phyloP scores from a whole-genome alignment of 2,113 vertebrate genomes.

The Gallinago paraguaiae region DNA sequence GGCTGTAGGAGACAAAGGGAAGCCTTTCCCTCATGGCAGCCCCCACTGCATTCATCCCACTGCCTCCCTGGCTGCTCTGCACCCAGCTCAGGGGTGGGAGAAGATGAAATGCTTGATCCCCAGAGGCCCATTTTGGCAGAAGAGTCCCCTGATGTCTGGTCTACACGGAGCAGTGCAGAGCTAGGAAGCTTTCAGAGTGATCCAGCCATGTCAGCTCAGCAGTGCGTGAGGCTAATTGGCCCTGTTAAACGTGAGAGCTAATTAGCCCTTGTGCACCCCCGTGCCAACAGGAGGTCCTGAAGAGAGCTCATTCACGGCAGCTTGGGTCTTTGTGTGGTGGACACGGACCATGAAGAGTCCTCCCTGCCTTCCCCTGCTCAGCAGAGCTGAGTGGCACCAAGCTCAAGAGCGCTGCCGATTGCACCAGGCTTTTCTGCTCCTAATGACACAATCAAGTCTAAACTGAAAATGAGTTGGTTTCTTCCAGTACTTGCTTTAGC shows the following conservation, averaged over 20 bases:
- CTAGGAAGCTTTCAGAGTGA: not conserved
- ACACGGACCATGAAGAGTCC: not conserved
- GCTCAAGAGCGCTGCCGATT: not conserved
- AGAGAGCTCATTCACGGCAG: not conserved
- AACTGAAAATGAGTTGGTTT: not conserved
- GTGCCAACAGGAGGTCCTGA: not conserved
- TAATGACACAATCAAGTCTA: not conserved
- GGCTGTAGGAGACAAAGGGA: not conserved
- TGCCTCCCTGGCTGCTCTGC: not conserved
- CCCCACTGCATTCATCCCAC: not conserved
- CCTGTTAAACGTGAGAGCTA: not conserved
- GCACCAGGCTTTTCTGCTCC: not conserved
- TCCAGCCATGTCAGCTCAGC: not conserved
- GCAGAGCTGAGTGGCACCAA: not conserved
- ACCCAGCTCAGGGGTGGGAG: not conserved
- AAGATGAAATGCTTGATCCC: not conserved
- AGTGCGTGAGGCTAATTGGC: not conserved
- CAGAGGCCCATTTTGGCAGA: not conserved
- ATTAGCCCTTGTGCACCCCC: not conserved
- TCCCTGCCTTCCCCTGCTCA: not conserved
- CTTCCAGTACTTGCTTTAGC: not conserved
- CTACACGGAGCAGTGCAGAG: fast-evolving
- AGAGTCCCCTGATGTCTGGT: not conserved
- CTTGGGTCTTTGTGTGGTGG: not conserved
- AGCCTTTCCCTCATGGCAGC: not conserved